A percentile compares a stretch with the other conserved stretches of the same genome.
Conservation (phyloP, 2,888 invertebrate genomes). For the Drosophila subquinaria region DNA sequence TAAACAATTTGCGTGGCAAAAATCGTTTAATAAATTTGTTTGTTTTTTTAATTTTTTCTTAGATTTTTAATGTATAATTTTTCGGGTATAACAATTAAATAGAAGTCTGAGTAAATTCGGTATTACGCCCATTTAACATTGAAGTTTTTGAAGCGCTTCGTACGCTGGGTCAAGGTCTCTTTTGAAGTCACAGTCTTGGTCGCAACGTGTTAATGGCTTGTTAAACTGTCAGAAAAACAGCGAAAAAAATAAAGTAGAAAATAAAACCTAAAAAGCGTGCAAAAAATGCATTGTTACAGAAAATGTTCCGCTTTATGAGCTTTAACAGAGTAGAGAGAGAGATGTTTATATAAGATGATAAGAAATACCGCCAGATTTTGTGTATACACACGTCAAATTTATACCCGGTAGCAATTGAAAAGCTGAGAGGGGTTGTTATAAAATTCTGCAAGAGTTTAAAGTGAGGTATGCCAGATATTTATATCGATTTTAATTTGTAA, state of each 20-base stretch:
- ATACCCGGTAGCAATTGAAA: slow-evolving; percentile 3
- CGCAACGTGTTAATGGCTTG: slow-evolving; percentile 59
- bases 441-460: neutral
- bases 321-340: slow-evolving; percentile 20
- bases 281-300: slow-evolving; percentile 50
- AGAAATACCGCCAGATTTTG: slow-evolving; percentile 5
- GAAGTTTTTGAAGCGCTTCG: slow-evolving; percentile 33
- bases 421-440: neutral
- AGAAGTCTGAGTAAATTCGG: slow-evolving; percentile 19
- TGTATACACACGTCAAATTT: neutral
- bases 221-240: slow-evolving; percentile 40
- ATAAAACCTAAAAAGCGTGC: slow-evolving; percentile 42
- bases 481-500: too few species aligned
- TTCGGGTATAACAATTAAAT: slow-evolving; percentile 33
- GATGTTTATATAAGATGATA: slow-evolving; percentile 25
- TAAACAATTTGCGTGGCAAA: slow-evolving; percentile 23
- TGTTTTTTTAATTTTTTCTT: neutral
- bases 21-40: slow-evolving; percentile 25
- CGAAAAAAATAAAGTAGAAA: slow-evolving; percentile 20
- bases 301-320: slow-evolving; percentile 53
- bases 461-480: too few species aligned
- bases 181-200: slow-evolving; percentile 17
- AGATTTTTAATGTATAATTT: slow-evolving; percentile 9
- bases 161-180: slow-evolving; percentile 62
- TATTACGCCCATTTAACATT: slow-evolving; percentile 52